Evolutionary conservation across 2,888 invertebrate genomes (phyloP).

Genomic region (Coecobrya sp.): DNA sequence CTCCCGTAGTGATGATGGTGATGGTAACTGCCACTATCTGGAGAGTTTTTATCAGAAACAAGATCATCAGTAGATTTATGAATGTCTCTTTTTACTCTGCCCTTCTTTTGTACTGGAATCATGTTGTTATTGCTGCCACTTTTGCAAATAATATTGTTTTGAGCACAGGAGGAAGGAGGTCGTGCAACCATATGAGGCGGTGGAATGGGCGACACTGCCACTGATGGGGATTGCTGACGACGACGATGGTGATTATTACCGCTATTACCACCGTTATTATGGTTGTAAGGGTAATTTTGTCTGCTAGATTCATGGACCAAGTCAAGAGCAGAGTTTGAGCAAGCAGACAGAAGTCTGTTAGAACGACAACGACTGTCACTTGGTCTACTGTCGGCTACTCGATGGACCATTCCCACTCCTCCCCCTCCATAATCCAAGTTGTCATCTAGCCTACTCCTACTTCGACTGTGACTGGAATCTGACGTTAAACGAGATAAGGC

Average conservation of each 20-base stretch:
- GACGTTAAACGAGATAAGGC: constrained; percentile 84
- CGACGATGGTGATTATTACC: constrained; percentile 69
- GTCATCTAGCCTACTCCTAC: constrained; percentile 80
- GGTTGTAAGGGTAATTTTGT: constrained; percentile 39
- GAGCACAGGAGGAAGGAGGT: constrained; percentile 64
- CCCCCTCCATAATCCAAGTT: constrained; percentile 77
- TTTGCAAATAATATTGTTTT: constrained; percentile 6
- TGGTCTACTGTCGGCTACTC: constrained; percentile 47
- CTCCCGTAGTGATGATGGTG: constrained; percentile 82
- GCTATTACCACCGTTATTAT: constrained; percentile 65
- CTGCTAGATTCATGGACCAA: constrained; percentile 40
- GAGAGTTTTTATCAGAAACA: constrained; percentile 82
- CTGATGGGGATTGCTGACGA: constrained; percentile 66
- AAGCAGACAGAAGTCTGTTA: constrained; percentile 71
- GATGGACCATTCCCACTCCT: constrained; percentile 63
- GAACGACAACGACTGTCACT: constrained; percentile 53
- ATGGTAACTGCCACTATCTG: constrained; percentile 85
- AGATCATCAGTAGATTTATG: constrained; percentile 83
- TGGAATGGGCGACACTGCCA: constrained; percentile 61
- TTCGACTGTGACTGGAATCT: constrained; percentile 82
- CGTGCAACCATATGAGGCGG: constrained; percentile 62
- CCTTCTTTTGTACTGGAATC: constrained; percentile 70
- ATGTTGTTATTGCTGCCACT: constrained; percentile 46
- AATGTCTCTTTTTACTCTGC: constrained; percentile 63
- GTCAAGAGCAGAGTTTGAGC: constrained; percentile 65